Evolutionary conservation across 1,140 invertebrate genomes (phyloP), one percentile per base, ranked within the genome.

Genomic region (Macrocentrus cingulum): DNA sequence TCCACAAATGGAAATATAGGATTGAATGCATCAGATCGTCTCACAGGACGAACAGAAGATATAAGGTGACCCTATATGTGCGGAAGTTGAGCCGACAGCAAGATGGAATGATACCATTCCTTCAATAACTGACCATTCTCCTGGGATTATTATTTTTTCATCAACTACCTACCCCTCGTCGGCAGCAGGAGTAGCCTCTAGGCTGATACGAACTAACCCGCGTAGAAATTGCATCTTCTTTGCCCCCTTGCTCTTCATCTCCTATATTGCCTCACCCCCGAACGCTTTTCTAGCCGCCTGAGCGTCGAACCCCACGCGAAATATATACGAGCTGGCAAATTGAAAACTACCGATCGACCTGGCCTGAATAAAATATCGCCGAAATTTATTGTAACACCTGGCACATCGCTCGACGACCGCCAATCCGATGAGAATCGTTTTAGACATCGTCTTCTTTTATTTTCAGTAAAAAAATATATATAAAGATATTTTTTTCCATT

Each of bases 331-430:
- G 66, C 69, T 62, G 72, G 74, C 76, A 77, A 79, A 79, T 79
- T 79, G 76, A 79, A 79, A 79, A 77, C 69, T 76, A 71, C 72
- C 74, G 73, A 77, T 77, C 76, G 74, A 67, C 62, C 72, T 51
- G 68, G 75, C 69, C 68, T 79, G 76, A 79, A 79, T 79, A 79
- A 79, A 75, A 79, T 79, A 79, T 79, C 70, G 70, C 62, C 72
- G 70, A 75, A 77, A 79, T 79, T 79, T 77, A 79, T 79, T 71
- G 70, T 73, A 77, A 79, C 77, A 79, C 75, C 73, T 75, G 74
- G 66, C 75, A 76, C 74, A 77, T 72, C 71, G 71, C 63, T 56
- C 53, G 59, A 64, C 64, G 63, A 9, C n/a, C 25, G 59, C 53
- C 56, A 45, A 56, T 52, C 29, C 48, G 23, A 56, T 52, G 25